Evolutionary conservation across 2,113 vertebrate species (phyloP), one percentile per base, ranked within the genome.

Genomic region (Ctenomys sociabilis): DNA sequence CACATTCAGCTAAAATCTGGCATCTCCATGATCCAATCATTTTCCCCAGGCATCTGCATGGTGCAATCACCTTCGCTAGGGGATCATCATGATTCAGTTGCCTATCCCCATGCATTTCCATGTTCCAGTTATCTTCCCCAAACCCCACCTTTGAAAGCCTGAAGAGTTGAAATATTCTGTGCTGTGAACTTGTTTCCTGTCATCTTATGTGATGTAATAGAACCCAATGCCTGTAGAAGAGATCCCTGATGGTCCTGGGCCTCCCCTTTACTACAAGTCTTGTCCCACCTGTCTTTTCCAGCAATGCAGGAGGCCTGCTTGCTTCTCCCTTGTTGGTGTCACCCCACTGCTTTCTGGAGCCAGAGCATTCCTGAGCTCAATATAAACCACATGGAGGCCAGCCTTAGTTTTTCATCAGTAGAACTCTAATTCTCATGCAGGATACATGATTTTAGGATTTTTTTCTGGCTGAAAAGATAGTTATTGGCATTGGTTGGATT

Each of bases 401-500:
- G 17, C 10, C 3, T 40, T 0, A 4, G 52, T 88, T 7, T 7
- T n/a, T 35, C 24, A 37, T 54, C 30, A 30, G 16, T 66, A 64
- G 1, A 11, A 37, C 16, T 28, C 37, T 19, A 32, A 0, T 66
- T 68, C n/a, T 84, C 85, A 85, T 32, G 4, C 17, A 54, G 21
- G 2, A 11, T 16, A 63, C 5, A 14, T 16, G 32, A 57, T 32
- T 80, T 91, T 83, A 89, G 22, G 40, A 63, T 82, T 94, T 73
- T n/a, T 78, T 73, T 64, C 32, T 94, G 57, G 22, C 16, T 95
- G 24, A 49, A 80, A 88, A 68, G 32, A 40, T 7, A 57, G 30
- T 32, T 85, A 85, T 94, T 82, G 92, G 28, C 68, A 5, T 94
- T 64, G 83, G 57, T n/a, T 95, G 19, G 63, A 80, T 96, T 97